A percentile compares a stretch with the other conserved stretches of the same genome.
These are phyloP conservation scores for Hemiscyllium ocellatum DNA, from an alignment of 2,113 vertebrate genomes.

Conservation along the genomic window DNA sequence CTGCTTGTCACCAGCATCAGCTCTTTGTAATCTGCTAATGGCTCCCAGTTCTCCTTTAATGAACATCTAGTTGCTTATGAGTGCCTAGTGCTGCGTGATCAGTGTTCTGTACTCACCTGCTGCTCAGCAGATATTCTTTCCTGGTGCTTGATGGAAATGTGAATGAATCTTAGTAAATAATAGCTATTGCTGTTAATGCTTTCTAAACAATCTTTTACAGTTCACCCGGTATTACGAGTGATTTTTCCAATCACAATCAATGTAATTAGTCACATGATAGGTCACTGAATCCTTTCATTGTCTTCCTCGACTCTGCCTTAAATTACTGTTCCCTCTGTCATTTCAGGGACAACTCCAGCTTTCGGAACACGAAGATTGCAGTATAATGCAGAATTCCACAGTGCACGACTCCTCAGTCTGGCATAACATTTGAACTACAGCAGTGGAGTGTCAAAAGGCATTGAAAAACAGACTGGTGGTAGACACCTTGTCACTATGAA, in stretches of 20 bases:
- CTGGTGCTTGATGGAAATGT: neutral
- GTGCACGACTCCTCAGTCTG: neutral
- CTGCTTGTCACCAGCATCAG: neutral
- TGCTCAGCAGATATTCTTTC: neutral
- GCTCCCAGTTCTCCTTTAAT: neutral
- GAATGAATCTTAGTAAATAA: neutral
- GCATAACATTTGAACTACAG: neutral
- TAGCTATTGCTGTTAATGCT: neutral
- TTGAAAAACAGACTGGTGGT: neutral
- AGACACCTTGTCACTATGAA: neutral
- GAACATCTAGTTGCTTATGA: neutral
- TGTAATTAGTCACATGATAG: neutral
- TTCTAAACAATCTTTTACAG: neutral
- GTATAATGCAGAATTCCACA: constrained; percentile 40
- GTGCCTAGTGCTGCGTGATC: neutral
- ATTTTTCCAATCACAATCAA: neutral
- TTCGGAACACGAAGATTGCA: constrained; percentile 62
- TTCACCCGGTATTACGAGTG: neutral
- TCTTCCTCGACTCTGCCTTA: neutral
- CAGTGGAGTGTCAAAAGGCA: neutral
- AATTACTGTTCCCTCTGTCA: neutral
- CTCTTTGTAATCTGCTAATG: neutral
- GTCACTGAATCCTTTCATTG: neutral
- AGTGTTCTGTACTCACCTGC: neutral
- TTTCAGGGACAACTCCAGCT: constrained; percentile 63